A percentile compares a stretch with the other conserved stretches of the same genome.
phyloP scores from a whole-genome alignment of 2,797 vertebrate genomes.

The Orientallactaga sibirica region DNA sequence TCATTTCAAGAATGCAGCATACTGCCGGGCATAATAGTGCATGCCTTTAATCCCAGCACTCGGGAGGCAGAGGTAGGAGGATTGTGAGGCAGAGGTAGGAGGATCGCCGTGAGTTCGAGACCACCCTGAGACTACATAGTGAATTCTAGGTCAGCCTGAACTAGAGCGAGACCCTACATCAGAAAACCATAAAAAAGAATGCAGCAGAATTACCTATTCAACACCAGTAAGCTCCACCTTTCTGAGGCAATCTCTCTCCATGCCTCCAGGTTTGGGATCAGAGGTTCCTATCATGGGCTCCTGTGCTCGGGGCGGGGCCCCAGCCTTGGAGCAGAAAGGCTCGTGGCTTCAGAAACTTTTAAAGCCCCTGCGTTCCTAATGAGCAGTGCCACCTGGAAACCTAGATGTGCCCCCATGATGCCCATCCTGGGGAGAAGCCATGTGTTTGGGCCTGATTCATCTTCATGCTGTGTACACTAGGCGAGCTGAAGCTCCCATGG shows the following conservation, averaged over 20 bases:
- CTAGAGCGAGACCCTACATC: no score
- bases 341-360: neutral
- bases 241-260: no score
- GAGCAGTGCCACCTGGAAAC: slow-evolving; percentile 51
- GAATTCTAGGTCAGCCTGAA: no score
- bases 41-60: no score
- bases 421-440: slow-evolving; percentile 11
- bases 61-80: no score
- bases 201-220: neutral
- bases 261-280: no score
- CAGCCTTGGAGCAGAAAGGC: neutral
- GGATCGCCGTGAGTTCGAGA: no score
- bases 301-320: neutral
- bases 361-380: neutral
- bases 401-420: slow-evolving; percentile 37
- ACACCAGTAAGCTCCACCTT: no score
- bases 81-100: no score
- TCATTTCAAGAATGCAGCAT: slow-evolving; percentile 28
- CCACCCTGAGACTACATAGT: no score
- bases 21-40: no score
- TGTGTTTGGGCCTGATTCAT: neutral
- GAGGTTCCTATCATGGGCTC: neutral
- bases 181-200: neutral
- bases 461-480: neutral
- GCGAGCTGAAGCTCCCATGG: neutral